phyloP scores from a whole-genome alignment of 2,113 vertebrate species.

The Colossoma macropomum region DNA sequence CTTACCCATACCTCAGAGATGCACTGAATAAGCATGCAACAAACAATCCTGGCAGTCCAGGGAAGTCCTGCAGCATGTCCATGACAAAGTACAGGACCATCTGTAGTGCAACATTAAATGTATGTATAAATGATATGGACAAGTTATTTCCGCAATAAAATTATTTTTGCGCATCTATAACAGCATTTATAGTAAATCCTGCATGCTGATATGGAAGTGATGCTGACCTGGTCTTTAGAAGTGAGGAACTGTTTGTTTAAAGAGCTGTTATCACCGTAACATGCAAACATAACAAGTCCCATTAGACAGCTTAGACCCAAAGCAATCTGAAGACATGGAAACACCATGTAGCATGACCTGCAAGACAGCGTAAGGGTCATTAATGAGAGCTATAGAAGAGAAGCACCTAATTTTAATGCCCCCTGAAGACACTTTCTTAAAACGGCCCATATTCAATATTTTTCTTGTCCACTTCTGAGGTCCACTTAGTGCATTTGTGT shows the following conservation, averaged over 20 bases:
- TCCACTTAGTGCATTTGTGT: too few relatives aligned
- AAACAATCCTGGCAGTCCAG: slow-evolving; percentile 92
- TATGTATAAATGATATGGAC: background rate
- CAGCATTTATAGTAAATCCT: background rate
- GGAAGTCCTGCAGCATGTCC: slow-evolving; percentile 86
- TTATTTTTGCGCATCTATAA: too few relatives aligned
- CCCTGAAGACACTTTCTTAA: too few relatives aligned
- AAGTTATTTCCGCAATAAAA: background rate
- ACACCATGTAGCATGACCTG: slow-evolving; percentile 94
- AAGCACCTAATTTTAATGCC: background rate
- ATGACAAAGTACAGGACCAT: slow-evolving; percentile 94
- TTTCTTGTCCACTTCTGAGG: too few relatives aligned
- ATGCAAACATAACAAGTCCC: slow-evolving; percentile 91
- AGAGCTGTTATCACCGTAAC: slow-evolving; percentile 78
- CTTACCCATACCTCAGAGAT: slow-evolving; percentile 84
- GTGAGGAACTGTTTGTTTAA: slow-evolving; percentile 61
- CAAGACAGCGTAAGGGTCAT: background rate
- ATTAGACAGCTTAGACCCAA: slow-evolving; percentile 88
- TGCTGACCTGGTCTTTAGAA: slow-evolving; percentile 78
- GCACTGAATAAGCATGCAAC: slow-evolving; percentile 95
- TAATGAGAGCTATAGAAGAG: background rate
- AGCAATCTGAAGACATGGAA: slow-evolving; percentile 89
- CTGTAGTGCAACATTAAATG: slow-evolving; percentile 65
- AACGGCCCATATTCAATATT: too few relatives aligned
- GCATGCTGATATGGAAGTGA: background rate